Conservation (phyloP, 2,797 vertebrate species). For the Crenuchus spilurus region DNA sequence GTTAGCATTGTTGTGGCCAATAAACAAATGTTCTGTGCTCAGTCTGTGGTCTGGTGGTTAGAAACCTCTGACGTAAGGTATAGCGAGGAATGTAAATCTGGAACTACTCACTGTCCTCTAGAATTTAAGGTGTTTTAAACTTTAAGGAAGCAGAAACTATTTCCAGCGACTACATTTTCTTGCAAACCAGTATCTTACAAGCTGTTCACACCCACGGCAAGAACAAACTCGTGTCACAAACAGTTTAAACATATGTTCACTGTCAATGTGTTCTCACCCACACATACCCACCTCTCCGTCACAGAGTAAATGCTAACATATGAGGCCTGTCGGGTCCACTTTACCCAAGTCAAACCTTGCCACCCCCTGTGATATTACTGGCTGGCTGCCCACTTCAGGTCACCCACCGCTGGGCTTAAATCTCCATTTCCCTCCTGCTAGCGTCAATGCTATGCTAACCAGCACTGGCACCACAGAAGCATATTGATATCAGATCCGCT, state of each 20-base stretch:
- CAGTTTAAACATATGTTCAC: neutral
- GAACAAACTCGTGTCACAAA: neutral
- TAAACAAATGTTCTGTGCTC: no score
- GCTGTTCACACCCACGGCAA: neutral
- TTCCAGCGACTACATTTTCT: neutral
- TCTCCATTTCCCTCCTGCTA: conserved; percentile 33
- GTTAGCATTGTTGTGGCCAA: no score
- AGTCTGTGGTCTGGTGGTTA: no score
- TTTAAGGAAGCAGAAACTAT: neutral
- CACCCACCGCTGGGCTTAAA: conserved; percentile 17
- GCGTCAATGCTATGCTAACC: conserved; percentile 46
- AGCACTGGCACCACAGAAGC: conserved; percentile 29
- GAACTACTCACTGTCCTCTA: no score
- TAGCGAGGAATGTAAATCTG: neutral
- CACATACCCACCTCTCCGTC: conserved; percentile 7
- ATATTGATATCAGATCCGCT: conserved; percentile 70
- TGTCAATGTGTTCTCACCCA: neutral
- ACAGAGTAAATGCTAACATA: conserved; percentile 16
- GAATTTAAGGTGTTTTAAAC: no score
- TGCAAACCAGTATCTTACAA: neutral
- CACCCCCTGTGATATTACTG: neutral
- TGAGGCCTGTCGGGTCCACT: conserved; percentile 41
- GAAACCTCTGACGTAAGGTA: no score
- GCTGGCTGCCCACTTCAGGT: conserved; percentile 8
- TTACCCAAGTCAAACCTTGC: conserved; percentile 21